Conservation (phyloP, 2,113 vertebrate genomes). For the Electrona antarctica region DNA sequence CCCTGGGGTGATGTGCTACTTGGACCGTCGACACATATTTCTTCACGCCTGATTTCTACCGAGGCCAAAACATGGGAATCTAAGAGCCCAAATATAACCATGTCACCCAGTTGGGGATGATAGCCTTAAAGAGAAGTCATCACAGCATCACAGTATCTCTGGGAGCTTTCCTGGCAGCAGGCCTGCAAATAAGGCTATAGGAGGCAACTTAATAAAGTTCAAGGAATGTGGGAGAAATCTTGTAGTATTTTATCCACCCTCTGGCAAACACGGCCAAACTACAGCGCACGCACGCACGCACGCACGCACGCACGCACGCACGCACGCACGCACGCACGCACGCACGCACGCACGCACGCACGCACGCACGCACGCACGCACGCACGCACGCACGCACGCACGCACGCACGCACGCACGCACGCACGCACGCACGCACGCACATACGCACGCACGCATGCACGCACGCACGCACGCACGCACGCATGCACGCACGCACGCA, state of each 20-base stretch:
- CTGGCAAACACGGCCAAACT: conserved; percentile 50
- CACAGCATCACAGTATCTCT: conserved; percentile 5
- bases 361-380: no score
- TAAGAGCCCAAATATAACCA: no score
- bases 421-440: no score
- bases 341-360: no score
- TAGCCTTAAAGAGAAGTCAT: conserved; percentile 14
- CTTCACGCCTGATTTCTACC: no score
- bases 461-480: no score
- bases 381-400: no score
- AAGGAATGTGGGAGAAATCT: conserved; percentile 25
- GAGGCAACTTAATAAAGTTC: conserved; percentile 31
- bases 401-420: no score
- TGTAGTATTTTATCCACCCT: conserved; percentile 49
- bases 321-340: conserved; percentile 8
- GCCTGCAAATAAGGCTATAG: conserved; percentile 43
- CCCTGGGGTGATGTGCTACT: conserved; percentile 37
- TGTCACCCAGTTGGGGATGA: background rate
- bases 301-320: background rate
- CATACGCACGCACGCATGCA: no score
- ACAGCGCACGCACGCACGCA: no score
- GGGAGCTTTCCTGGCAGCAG: conserved; percentile 20
- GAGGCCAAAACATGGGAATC: no score
- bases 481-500: no score
- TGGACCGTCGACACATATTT: background rate